Conservation (phyloP, 2,888 invertebrate species). For the Piscicola geometra region DNA sequence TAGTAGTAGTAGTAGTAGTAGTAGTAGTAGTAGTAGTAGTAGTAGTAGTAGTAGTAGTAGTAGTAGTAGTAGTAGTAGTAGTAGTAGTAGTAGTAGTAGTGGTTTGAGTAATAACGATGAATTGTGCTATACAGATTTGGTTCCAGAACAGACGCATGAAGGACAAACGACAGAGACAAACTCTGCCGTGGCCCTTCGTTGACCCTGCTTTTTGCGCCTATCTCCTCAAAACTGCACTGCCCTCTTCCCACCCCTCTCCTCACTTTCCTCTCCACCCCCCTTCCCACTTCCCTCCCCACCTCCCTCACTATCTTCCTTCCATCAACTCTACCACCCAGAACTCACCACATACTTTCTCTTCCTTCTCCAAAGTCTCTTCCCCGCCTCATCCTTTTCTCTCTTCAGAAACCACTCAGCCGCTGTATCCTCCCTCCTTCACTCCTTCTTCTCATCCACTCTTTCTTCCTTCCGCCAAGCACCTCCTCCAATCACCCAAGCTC, state of each 20-base stretch:
- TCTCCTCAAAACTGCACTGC: conserved; percentile 75
- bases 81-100: no score
- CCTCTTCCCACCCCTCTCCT: not conserved
- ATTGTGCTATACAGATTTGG: conserved; percentile 70
- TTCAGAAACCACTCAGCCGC: not conserved
- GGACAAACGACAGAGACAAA: conserved; percentile 90
- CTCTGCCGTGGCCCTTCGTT: conserved; percentile 81
- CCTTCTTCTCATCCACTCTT: not conserved
- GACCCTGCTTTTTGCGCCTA: conserved; percentile 85
- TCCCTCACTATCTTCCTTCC: not conserved
- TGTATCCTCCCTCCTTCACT: not conserved
- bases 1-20: no score
- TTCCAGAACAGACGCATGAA: conserved; percentile 96
- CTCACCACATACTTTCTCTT: not conserved
- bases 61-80: no score
- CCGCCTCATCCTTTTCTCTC: not conserved
- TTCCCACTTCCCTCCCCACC: not conserved
- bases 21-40: no score
- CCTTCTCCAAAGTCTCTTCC: not conserved
- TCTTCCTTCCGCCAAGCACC: not conserved
- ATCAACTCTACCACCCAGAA: not conserved
- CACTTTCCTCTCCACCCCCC: not conserved
- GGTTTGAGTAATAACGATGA: no score
- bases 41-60: no score
- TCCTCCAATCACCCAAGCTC: not conserved